Evolutionary conservation across 1,140 invertebrate species (phyloP).

Genomic region (Andrena cerasifolii): DNA sequence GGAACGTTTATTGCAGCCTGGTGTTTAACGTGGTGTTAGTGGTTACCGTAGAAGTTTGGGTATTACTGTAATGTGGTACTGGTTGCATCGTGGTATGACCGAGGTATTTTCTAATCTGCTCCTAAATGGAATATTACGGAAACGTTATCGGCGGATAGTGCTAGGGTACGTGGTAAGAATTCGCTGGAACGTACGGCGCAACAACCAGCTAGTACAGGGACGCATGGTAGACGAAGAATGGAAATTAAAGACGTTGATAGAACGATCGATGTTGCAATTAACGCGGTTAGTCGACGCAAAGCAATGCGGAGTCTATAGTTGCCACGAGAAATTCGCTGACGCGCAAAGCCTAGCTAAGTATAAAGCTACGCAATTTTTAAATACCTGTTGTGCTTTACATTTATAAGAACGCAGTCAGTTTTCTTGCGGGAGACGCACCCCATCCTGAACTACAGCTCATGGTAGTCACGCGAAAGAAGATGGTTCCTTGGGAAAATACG

Average conservation of each 20-base stretch:
- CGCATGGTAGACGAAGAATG: too few species aligned
- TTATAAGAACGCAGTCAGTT: not conserved
- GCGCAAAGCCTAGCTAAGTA: constrained; percentile 38
- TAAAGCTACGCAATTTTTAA: constrained; percentile 40
- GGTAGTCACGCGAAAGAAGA: too few species aligned
- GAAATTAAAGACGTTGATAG: too few species aligned
- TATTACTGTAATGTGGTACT: constrained; percentile 11
- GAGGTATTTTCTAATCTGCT: constrained; percentile 19
- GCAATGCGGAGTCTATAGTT: not conserved
- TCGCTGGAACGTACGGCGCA: not conserved
- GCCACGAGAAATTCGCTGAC: constrained; percentile 8
- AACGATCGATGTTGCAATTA: not conserved
- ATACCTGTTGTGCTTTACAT: not conserved
- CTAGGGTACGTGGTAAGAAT: constrained; percentile 7
- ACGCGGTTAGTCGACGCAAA: not conserved
- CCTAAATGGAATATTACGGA: not conserved
- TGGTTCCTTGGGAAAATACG: too few species aligned
- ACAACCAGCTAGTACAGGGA: not conserved
- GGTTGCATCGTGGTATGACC: constrained; percentile 14
- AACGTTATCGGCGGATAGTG: not conserved
- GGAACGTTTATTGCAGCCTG: not conserved
- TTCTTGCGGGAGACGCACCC: constrained; percentile 15
- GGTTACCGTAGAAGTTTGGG: constrained; percentile 27
- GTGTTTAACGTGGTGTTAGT: constrained; percentile 24
- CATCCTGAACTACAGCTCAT: too few species aligned